Percentiles rank a stretch among this genome's conserved stretches.
Evolutionary conservation across 2,888 invertebrate genomes (phyloP).

Genomic region (Colletes collaris): DNA sequence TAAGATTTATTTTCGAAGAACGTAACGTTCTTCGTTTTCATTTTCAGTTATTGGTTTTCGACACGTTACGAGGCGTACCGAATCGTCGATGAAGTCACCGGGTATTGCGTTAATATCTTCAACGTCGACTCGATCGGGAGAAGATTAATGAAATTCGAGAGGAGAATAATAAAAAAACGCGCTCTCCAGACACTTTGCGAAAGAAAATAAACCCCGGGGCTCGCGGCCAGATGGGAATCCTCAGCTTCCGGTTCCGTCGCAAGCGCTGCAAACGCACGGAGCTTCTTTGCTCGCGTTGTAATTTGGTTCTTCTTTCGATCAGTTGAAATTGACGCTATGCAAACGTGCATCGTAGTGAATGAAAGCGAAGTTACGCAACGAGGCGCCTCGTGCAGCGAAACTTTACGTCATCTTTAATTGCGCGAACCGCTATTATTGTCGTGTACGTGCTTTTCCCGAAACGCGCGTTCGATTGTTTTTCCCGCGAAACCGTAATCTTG

Average conservation of each 20-base stretch:
- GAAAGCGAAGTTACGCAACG: conserved; percentile 67
- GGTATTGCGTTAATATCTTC: too few relatives aligned
- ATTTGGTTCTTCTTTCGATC: neutral
- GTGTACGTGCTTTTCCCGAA: conserved; percentile 7
- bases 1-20: neutral
- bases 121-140: too few relatives aligned
- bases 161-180: too few relatives aligned
- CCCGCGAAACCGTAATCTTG: too few relatives aligned
- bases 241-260: conserved; percentile 51
- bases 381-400: conserved; percentile 16
- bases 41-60: too few relatives aligned
- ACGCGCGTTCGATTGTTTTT: neutral
- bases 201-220: conserved; percentile 62
- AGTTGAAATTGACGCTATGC: neutral
- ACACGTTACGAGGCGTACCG: too few relatives aligned
- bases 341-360: conserved; percentile 55
- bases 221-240: conserved; percentile 58
- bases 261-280: conserved; percentile 6
- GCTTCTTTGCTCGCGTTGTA: too few relatives aligned
- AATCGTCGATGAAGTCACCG: too few relatives aligned
- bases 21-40: conserved; percentile 14
- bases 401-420: conserved; percentile 61
- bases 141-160: too few relatives aligned
- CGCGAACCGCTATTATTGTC: conserved; percentile 15
- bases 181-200: conserved; percentile 20